A percentile compares a stretch with the other conserved stretches of the same genome.
Evolutionary conservation across 1,140 invertebrate species (phyloP).

Genomic region (Rhopalosiphum maidis): DNA sequence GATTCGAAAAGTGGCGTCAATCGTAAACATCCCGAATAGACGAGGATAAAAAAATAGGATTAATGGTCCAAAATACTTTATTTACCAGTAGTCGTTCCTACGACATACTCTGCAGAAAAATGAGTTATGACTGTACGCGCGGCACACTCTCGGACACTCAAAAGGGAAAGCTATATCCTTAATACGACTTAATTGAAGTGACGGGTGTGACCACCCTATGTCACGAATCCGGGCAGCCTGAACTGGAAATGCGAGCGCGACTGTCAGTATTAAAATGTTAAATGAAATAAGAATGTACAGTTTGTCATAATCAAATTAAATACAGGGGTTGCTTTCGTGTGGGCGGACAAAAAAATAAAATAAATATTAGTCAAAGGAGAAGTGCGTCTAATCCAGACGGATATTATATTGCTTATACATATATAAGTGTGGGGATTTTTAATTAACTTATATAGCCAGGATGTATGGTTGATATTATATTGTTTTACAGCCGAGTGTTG

Average conservation of each 20-base stretch:
- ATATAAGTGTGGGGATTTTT: not conserved
- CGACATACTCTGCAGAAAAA: not conserved
- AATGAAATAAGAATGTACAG: not conserved
- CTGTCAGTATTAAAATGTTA: slow-evolving; percentile 15
- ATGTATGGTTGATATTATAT: not conserved
- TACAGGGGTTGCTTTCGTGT: not conserved
- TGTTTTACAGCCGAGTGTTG: not conserved
- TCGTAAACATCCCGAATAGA: not conserved
- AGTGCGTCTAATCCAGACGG: not conserved
- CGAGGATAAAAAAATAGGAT: not conserved
- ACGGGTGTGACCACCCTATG: slow-evolving; percentile 1
- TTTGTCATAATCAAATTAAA: slow-evolving; percentile 21
- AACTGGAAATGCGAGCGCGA: not conserved
- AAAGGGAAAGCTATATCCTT: not conserved
- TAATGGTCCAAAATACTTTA: slow-evolving; percentile 2
- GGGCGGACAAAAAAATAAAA: not conserved
- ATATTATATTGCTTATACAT: not conserved
- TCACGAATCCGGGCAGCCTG: not conserved
- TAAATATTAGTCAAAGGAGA: not conserved
- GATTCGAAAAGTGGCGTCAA: not conserved
- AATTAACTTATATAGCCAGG: not conserved
- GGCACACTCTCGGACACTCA: not conserved
- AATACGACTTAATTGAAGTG: slow-evolving; percentile 29
- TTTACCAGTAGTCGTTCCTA: not conserved
- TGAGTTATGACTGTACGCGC: not conserved